These are phyloP conservation scores for Tetramorium bicarinatum DNA, from an alignment of 2,888 invertebrate genomes.

Conservation along the genomic window DNA sequence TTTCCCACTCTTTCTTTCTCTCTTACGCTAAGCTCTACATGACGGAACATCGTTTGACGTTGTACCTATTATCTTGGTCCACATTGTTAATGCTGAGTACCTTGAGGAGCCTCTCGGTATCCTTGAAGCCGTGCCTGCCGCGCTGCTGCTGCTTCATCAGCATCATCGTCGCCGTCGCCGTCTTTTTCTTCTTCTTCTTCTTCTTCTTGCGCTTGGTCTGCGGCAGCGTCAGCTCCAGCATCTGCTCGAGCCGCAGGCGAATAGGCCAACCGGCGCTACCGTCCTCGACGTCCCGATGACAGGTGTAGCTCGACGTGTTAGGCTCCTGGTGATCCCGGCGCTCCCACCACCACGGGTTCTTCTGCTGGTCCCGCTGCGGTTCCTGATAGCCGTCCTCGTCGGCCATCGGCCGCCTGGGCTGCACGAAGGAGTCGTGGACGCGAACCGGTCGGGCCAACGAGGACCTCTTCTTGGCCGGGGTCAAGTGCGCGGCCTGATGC, in stretches of 20 bases:
- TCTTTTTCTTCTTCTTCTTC: constrained; percentile 76
- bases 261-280: constrained; percentile 80
- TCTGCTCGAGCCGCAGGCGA: constrained; percentile 81
- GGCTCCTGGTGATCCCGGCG: constrained; percentile 53
- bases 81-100: constrained; percentile 85
- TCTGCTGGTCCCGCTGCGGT: constrained; percentile 30
- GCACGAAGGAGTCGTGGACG: constrained; percentile 82
- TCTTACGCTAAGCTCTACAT: constrained; percentile 78
- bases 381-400: constrained; percentile 56
- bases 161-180: constrained; percentile 78
- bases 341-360: constrained; percentile 50
- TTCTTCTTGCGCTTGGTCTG: constrained; percentile 78
- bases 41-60: constrained; percentile 84
- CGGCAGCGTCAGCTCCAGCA: constrained; percentile 82
- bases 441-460: constrained; percentile 83
- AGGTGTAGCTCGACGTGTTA: constrained; percentile 64
- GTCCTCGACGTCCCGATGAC: constrained; percentile 62
- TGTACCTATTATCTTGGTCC: constrained; percentile 85
- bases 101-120: constrained; percentile 85
- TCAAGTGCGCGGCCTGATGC: constrained; percentile 68
- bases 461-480: constrained; percentile 82
- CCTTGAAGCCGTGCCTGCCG: constrained; percentile 80
- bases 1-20: background rate
- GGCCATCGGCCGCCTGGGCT: constrained; percentile 71
- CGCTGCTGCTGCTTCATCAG: constrained; percentile 77